Evolutionary conservation across 2,797 vertebrate genomes (phyloP), one percentile per base, ranked within the genome.

Genomic region (Xenentodon cancila): DNA sequence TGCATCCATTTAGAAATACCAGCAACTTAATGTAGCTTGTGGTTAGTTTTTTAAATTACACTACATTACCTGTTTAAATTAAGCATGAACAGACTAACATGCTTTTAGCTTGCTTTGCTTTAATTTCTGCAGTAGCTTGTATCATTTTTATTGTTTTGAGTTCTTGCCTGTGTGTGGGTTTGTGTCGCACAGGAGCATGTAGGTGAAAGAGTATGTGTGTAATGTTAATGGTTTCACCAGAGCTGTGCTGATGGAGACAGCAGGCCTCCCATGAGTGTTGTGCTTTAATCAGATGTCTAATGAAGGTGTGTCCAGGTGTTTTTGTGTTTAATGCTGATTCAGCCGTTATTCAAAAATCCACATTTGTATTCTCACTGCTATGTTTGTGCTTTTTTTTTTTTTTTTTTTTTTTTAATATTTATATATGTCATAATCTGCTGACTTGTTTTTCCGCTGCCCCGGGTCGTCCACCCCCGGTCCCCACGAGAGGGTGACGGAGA

Each of bases 161-260:
- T 40, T 67, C 7, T 3, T 68, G 51, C 30, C 53, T 53, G 59
- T 52, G 61, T 69, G 53, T 58, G 66, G 40, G 49, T 68, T 50
- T 73, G 75, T 77, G 71, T 88, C 68, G 76, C 30, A 71, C 71
- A 50, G 60, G 18, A 80, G 56, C 58, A 70, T 80, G 77, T 82
- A 73, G 55, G 81, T 83, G 78, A 73, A 71, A 71, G 68, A 85
- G 77, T 77, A 79, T 85, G 85, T 81, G 78, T 82, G 87, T 78
- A 70, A 84, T 66, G 77, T 69, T 93, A 87, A 94, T 94, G 84
- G 68, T 37, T 93, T 92, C 50, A 85, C 71, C 93, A 94, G 93
- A 92, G 68, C 63, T 75, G 66, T 73, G 73, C 56, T 78, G 64
- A 87, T 82, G 78, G 46, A 51, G 75, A 77, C 80, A 85, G 53